These are phyloP conservation scores for Thomomys bottae DNA, from an alignment of 2,113 vertebrate species.

Conservation along the genomic window DNA sequence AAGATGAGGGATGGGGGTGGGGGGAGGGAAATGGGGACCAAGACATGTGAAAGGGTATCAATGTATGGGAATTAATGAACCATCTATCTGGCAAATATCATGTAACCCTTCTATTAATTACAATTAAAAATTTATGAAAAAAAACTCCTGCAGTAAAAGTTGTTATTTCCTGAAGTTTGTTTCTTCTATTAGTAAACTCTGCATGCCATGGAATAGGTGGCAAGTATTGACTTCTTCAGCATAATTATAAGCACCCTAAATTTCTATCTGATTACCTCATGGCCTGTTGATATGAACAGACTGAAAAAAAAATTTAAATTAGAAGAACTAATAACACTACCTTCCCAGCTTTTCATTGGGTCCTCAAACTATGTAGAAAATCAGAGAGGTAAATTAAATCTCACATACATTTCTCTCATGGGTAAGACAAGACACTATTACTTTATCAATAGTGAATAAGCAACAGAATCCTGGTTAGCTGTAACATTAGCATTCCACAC, in stretches of 20 bases:
- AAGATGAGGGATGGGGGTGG: too few relatives aligned
- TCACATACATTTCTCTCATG: neutral
- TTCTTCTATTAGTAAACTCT: constrained; percentile 49
- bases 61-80: too few relatives aligned
- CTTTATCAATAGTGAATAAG: neutral
- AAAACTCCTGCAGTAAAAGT: constrained; percentile 44
- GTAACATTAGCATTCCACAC: neutral
- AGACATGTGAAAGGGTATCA: too few relatives aligned
- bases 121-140: too few relatives aligned
- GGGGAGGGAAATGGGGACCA: too few relatives aligned
- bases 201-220: constrained; percentile 23
- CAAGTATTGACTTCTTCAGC: neutral
- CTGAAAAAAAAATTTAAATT: constrained; percentile 34
- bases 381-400: neutral
- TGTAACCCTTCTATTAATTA: too few relatives aligned
- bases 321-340: neutral
- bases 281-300: neutral
- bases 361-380: constrained; percentile 26
- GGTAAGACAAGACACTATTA: constrained; percentile 4
- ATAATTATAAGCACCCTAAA: neutral
- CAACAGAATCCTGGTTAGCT: neutral
- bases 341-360: constrained; percentile 16
- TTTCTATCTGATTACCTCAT: constrained; percentile 13
- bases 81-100: too few relatives aligned
- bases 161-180: constrained; percentile 50